Base-by-base conservation (phyloP, 2,113 vertebrate genomes). In the Pseudorectes ferrugineus region DNA sequence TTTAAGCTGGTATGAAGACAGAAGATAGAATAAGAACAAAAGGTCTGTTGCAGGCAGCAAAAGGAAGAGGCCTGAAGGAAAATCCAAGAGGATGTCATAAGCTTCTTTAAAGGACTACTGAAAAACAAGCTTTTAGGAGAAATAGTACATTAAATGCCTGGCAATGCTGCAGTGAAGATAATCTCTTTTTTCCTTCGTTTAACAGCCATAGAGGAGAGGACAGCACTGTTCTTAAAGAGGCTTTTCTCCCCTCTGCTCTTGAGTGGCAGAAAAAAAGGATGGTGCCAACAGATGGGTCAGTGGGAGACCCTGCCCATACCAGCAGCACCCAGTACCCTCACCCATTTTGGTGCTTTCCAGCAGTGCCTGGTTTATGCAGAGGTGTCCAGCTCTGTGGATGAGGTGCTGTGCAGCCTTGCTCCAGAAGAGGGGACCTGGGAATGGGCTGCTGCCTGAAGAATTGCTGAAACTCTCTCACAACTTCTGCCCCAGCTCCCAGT, bases 361-460 rank as follows among this genome's bases (percentile, higher is more conserved):
- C 1, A 3, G 24, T 33, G 12, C 12, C n/a, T 72, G 33, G 15
- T 3, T 23, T 58, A 25, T 36, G 15, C 2, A 12, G 18, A 48
- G 26, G 0, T 63, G 4, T 59, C 12, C 0, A 1, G 11, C 40
- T 33, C 18, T 65, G 9, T 1, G 5, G 19, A 20, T 33, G 25
- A 55, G 1, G 3, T 2, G 7, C 23, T 74, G 14, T 4, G 21
- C 21, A 77, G 22, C 13, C 54, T 48, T 36, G 6, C 22, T 28
- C 7, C 14, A 33, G 14, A 79, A 25, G 6, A 72, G 5, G 4
- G 4, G 19, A 43, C 5, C 0, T n/a, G 24, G 43, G 15, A 61
- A 11, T 10, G 7, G 12, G 4, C 6, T 83, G 33, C 28, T 92
- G 15, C 12, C 35, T 46, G 11, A 46, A 13, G 14, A 68, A 31